A percentile compares a stretch with the other conserved stretches of the same genome.
These are phyloP conservation scores for Nomada lathburiana DNA, from an alignment of 2,888 invertebrate species.

Conservation along the genomic window DNA sequence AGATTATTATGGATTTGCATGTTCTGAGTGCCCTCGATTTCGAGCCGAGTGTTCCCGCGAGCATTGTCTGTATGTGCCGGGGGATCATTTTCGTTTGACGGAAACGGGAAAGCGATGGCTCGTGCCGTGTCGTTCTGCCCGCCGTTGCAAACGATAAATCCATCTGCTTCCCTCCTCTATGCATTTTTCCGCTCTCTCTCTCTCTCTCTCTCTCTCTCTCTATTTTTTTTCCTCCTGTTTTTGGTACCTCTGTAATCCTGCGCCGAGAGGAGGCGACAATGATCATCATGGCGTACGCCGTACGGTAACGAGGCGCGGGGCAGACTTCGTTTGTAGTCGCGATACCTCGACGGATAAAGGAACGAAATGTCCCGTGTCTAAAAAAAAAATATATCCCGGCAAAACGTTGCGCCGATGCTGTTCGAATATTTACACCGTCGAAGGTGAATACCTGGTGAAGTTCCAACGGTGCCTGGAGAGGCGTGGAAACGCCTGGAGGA, in stretches of 20 bases:
- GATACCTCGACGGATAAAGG: constrained; percentile 40
- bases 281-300: constrained; percentile 48
- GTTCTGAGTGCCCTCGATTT: constrained; percentile 60
- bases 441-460: neutral
- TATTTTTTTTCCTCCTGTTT: neutral
- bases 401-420: neutral
- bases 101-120: constrained; percentile 27
- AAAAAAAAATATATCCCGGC: constrained; percentile 24
- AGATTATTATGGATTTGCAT: constrained; percentile 67
- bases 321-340: constrained; percentile 46
- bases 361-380: constrained; percentile 9
- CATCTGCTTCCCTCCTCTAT: constrained; percentile 19
- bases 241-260: constrained; percentile 25
- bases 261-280: constrained; percentile 34
- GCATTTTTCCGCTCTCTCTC: neutral
- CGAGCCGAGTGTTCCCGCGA: constrained; percentile 52
- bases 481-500: too few species aligned
- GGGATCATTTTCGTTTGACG: constrained; percentile 64
- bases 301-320: constrained; percentile 47
- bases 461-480: too few species aligned
- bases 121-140: constrained; percentile 9
- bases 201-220: neutral
- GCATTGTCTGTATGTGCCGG: constrained; percentile 53
- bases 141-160: constrained; percentile 54
- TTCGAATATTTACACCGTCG: neutral